Base-by-base conservation (phyloP, 1,140 invertebrate species). In the Tetramorium parvispinum region DNA sequence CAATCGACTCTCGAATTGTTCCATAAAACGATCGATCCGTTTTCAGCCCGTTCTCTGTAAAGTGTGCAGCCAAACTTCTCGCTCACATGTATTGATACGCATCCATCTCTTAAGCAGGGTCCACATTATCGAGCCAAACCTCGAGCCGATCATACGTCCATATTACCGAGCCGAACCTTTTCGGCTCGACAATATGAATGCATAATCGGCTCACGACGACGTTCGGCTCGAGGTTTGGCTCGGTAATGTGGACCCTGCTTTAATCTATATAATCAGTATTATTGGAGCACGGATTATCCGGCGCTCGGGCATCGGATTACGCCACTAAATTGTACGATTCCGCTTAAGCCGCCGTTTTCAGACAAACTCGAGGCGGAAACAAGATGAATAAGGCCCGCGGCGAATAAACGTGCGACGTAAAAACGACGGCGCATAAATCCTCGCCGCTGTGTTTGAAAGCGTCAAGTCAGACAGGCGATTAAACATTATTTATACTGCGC, bases 321-420 rank as follows among this genome's bases (percentile, higher is more conserved):
- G 18, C 7, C 32, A 24, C 46, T 82, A 27, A 82, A 75, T 83
- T 83, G 71, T 73, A 73, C 53, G 40, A 83, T 73, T 43, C 24
- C 40, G 27, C 7, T 49, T 75, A 83, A 83, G 43, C 18, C 68
- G 43, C 59, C 24, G 32, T 83, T 83, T 73, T 37, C 24, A 73
- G 40, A 46, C 37, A 46, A 73, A 73, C 51, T 55, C 27, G 7
- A 27, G 24, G 37, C 51, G 65, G 65, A 53, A 46, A 32, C 24
- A 18, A 32, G 40, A 55, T 32, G 68, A 83, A 5, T 5, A 49
- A 13, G 40, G 4, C 49, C 16, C 37, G 57, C 4, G 7, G 40
- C 24, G 27, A 46, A 57, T 59, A 82, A 71, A 82, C 51, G 51
- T 18, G 16, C 7, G n/a, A 13, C 63, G 32, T 70, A 27, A 18